A percentile compares a stretch with the other conserved stretches of the same genome.
Conservation (phyloP, 2,113 vertebrate species). For the Murina feae region DNA sequence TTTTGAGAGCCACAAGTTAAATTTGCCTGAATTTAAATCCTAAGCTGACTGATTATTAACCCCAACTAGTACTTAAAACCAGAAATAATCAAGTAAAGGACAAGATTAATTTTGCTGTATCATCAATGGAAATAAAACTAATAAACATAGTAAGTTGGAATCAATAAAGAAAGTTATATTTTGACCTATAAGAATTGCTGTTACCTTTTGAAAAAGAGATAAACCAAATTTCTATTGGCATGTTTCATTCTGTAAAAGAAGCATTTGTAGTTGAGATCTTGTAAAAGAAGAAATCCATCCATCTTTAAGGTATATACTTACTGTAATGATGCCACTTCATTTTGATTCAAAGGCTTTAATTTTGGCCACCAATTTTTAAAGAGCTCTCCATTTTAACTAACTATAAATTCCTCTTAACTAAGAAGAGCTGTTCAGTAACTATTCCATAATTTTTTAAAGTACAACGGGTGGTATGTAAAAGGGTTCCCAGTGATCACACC, state of each 20-base stretch:
- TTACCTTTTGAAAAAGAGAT: not conserved
- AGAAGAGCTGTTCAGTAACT: not conserved
- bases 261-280: not conserved
- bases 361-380: not conserved
- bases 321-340: not conserved
- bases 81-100: not conserved
- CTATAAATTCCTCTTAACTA: not conserved
- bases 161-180: not conserved
- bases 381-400: not conserved
- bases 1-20: not conserved
- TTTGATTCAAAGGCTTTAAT: conserved; percentile 9
- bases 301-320: not conserved
- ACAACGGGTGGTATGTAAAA: not conserved
- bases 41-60: not conserved
- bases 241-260: not conserved
- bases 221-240: not conserved
- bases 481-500: not conserved
- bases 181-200: not conserved
- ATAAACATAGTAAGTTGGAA: not conserved
- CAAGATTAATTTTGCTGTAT: not conserved
- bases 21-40: not conserved
- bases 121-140: not conserved
- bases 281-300: not conserved
- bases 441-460: not conserved
- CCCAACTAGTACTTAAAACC: not conserved